Percentiles rank a stretch among this genome's conserved stretches.
Conservation (phyloP, 2,888 invertebrate genomes). For the Heteropelma amictum region DNA sequence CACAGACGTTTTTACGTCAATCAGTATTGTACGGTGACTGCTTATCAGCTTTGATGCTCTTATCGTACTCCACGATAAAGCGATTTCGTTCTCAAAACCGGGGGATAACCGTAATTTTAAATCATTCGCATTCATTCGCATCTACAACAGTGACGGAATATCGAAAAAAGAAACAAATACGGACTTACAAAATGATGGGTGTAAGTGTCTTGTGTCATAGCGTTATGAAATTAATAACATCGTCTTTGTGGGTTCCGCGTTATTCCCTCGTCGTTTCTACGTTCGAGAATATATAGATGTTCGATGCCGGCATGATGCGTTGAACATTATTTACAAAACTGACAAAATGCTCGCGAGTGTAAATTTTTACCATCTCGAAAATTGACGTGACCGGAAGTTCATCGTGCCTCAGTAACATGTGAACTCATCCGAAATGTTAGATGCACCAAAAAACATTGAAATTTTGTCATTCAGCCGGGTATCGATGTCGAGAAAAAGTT, state of each 20-base stretch:
- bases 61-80: slow-evolving; percentile 44
- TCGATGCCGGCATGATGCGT: slow-evolving; percentile 9
- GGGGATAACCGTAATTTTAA: neutral
- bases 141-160: slow-evolving; percentile 1
- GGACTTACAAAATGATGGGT: slow-evolving; percentile 54
- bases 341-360: too few species aligned
- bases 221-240: neutral
- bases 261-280: neutral
- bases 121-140: slow-evolving; percentile 8
- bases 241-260: neutral
- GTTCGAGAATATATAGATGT: neutral
- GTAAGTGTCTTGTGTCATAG: slow-evolving; percentile 43
- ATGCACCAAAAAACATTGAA: slow-evolving; percentile 16
- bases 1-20: neutral
- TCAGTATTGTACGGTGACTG: neutral
- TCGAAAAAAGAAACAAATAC: slow-evolving; percentile 11
- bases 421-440: slow-evolving; percentile 30
- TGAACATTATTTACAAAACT: too few species aligned
- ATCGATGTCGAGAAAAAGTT: slow-evolving; percentile 26
- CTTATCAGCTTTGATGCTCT: slow-evolving; percentile 42
- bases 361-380: slow-evolving; percentile 15
- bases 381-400: slow-evolving; percentile 33
- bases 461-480: neutral
- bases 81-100: slow-evolving; percentile 10
- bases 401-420: slow-evolving; percentile 29